Evolutionary conservation across 1,140 invertebrate species (phyloP), one percentile per base, ranked within the genome.

Genomic region (Microplitis demolitor): DNA sequence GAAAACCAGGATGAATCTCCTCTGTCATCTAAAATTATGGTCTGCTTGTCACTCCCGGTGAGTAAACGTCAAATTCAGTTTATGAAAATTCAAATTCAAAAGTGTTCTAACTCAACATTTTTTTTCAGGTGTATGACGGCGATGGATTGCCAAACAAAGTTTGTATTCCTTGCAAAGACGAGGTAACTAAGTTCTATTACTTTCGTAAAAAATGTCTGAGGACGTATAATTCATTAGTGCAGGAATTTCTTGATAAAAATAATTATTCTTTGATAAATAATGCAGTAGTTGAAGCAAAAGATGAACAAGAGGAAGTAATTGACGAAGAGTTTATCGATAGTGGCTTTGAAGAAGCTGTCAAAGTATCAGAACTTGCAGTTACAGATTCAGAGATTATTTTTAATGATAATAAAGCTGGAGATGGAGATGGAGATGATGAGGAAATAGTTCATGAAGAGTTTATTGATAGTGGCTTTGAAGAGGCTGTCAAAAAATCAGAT

Each of bases 41-140:
- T 76, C 33, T 76, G 74, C 45, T 51, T 76, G 13, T 73, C 74
- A 61, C 24, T 76, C 67, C 71, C 74, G 68, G 74, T 76, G 71
- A 16, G 71, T 73, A 60, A 66, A 35, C 6, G 11, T 9, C 39
- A 45, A 45, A 2, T 9, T 56, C 67, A 51, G 4, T 8, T 16
- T 24, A 51, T 53, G 6, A 66, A 66, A 51, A 69, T 24, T 24
- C 24, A 24, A 24, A 24, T 24, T 39, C 37, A 6, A 39, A 39
- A 39, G 8, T 39, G 1, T 39, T 9, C 37, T 61, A 45, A 53
- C 24, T 56, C 4, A 35, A 31, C 2, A n/a, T 33, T 60, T 60
- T 72, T 62, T 74, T 72, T 60, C 45, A 76, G 74, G 71, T 76
- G 4, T 61, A 76, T 62, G 9, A 58, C 3, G 56, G 31, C 56